Evolutionary conservation across 2,113 vertebrate genomes (phyloP), one percentile per base, ranked within the genome.

Genomic region (Pachyramphus minor): DNA sequence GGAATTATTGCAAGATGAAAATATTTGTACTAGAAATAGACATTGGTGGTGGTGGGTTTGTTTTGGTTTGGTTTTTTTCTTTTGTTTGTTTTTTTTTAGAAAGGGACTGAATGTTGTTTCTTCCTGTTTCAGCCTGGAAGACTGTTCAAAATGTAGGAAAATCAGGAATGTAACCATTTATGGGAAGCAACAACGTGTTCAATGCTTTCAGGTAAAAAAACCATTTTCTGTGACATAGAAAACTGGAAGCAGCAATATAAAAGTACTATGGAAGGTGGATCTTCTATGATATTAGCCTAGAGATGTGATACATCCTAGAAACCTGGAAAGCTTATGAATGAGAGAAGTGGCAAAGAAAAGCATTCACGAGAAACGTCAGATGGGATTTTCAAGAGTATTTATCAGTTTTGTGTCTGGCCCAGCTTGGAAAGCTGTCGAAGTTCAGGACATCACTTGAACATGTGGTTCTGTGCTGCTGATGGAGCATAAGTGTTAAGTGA

Each of bases 41-140:
- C 22, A 25, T 55, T 56, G 11, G 9, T 24, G 3, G 71, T 30
- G 30, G 24, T 7, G 58, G 6, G 6, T 0, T 1, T 39, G 63
- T 12, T 74, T 56, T 62, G 11, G 20, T 11, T 16, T n/a, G n/a
- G n/a, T n/a, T n/a, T n/a, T 50, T 15, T 28, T 55, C 18, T 37
- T 37, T 25, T 58, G 13, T 37, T 37, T 21, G 33, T 8, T 9
- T 20, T 24, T 39, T 66, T 41, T 72, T 33, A 20, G 58, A 1
- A 55, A 59, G 45, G 33, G 4, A 30, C 6, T 0, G 3, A 58
- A 30, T 59, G 58, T 27, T 62, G 12, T 8, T 71, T 35, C 55
- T 84, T 81, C 30, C 7, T 27, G 13, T 84, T 90, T 68, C 30
- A 55, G 6, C 33, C 24, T 63, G 27, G 28, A 59, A 86, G 10